Evolutionary conservation across 2,888 invertebrate species (phyloP).

Genomic region (Philopedon plagiatum): DNA sequence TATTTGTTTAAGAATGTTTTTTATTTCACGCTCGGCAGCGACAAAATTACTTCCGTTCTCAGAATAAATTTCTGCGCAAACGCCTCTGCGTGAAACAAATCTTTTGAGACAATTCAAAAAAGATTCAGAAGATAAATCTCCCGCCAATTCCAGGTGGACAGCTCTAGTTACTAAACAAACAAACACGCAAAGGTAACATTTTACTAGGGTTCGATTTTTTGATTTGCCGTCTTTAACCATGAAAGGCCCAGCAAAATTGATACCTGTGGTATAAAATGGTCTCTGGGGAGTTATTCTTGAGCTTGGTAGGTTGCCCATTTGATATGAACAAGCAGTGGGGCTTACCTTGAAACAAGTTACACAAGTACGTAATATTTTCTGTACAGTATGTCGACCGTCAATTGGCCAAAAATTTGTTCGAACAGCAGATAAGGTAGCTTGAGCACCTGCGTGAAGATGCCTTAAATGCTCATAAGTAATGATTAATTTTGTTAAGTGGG

Average conservation of each 20-base stretch:
- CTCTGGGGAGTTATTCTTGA: constrained; percentile 37
- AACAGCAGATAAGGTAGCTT: constrained; percentile 44
- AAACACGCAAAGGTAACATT: constrained; percentile 49
- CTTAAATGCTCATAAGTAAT: constrained; percentile 35
- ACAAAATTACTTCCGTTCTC: constrained; percentile 63
- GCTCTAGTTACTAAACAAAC: too few relatives aligned
- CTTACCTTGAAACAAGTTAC: constrained; percentile 43
- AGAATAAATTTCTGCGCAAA: constrained; percentile 54
- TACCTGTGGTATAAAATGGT: constrained; percentile 46
- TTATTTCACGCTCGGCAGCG: constrained; percentile 35
- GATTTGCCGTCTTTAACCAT: constrained; percentile 42
- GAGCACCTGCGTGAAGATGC: constrained; percentile 48
- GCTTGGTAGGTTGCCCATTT: constrained; percentile 49
- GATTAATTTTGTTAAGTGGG: constrained; percentile 27
- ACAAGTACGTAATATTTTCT: constrained; percentile 43
- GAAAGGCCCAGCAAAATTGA: constrained; percentile 52
- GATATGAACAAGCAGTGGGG: constrained; percentile 18
- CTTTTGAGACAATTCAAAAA: constrained; percentile 45
- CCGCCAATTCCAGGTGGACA: constrained; percentile 45
- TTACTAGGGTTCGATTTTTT: constrained; percentile 39
- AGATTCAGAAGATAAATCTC: constrained; percentile 38
- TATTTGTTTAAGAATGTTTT: not conserved
- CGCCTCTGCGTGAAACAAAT: constrained; percentile 46
- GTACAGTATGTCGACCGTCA: constrained; percentile 39
- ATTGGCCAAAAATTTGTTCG: constrained; percentile 46